Conservation (phyloP, 2,888 invertebrate genomes). For the Phyllotreta striolata region DNA sequence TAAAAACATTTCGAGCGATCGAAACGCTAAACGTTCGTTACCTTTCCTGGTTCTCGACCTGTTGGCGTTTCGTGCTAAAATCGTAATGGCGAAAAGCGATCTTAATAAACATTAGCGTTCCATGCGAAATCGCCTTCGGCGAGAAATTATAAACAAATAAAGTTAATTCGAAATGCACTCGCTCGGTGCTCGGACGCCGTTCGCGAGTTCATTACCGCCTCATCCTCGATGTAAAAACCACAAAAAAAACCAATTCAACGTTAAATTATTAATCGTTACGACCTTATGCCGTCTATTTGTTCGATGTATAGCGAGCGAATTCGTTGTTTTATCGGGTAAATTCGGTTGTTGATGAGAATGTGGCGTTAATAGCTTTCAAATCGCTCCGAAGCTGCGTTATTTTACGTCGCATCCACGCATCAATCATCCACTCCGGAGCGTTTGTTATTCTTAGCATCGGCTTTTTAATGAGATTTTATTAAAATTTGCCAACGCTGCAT, state of each 20-base stretch:
- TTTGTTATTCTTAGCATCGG: constrained; percentile 44
- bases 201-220: constrained; percentile 17
- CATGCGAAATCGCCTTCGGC: constrained; percentile 11
- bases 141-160: constrained; percentile 23
- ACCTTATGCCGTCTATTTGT: too few relatives aligned
- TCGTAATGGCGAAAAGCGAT: constrained; percentile 11
- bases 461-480: constrained; percentile 51
- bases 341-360: constrained; percentile 10
- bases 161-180: constrained; percentile 23
- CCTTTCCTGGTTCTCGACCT: constrained; percentile 3
- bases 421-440: constrained; percentile 42
- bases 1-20: neutral
- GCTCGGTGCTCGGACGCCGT: constrained; percentile 11
- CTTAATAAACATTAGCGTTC: constrained; percentile 9
- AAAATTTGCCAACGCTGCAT: constrained; percentile 47
- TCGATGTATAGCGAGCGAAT: too few relatives aligned
- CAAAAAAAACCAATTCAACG: too few relatives aligned
- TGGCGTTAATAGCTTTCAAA: constrained; percentile 38
- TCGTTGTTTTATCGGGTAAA: too few relatives aligned
- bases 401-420: constrained; percentile 39
- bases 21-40: neutral
- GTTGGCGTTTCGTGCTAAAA: constrained; percentile 8
- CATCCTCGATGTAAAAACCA: neutral
- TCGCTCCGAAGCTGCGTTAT: constrained; percentile 38
- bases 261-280: too few relatives aligned